phyloP scores from a whole-genome alignment of 2,797 vertebrate genomes.

The Numenius phaeopus region DNA sequence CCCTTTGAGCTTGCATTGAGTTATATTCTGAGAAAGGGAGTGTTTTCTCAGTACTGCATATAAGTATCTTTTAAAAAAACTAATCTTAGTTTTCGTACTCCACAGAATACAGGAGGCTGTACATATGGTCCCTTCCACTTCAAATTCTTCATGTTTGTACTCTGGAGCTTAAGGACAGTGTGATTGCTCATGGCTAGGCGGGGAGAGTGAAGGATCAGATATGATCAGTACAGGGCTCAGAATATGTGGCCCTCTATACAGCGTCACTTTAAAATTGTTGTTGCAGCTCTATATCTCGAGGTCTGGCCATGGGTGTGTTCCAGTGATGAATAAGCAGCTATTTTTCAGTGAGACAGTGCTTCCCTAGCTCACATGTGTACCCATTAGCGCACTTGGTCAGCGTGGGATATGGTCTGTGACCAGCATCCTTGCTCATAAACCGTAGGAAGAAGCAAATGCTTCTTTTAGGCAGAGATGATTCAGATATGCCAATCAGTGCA shows the following conservation, averaged over 20 bases:
- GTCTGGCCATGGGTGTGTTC: background rate
- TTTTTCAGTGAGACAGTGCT: background rate
- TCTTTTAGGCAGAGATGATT: slow-evolving; percentile 24
- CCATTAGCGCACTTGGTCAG: background rate
- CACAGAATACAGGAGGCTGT: background rate
- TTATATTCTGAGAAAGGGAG: background rate
- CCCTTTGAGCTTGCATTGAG: background rate
- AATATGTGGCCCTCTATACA: background rate
- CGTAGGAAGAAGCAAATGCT: background rate
- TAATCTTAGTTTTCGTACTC: background rate
- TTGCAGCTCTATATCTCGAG: background rate
- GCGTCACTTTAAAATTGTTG: background rate
- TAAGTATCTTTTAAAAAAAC: background rate
- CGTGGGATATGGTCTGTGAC: background rate
- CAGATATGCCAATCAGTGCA: slow-evolving; percentile 20
- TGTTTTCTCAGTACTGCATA: background rate
- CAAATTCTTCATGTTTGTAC: background rate
- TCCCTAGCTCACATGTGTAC: background rate
- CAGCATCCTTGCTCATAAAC: background rate
- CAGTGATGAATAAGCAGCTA: background rate
- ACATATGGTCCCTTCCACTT: background rate
- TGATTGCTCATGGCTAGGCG: background rate
- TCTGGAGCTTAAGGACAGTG: background rate
- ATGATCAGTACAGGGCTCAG: background rate
- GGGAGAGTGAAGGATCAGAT: background rate